A percentile compares a stretch with the other conserved stretches of the same genome.
These are phyloP conservation scores for Henicopernis longicauda DNA, from an alignment of 2,113 vertebrate species.

Conservation along the genomic window DNA sequence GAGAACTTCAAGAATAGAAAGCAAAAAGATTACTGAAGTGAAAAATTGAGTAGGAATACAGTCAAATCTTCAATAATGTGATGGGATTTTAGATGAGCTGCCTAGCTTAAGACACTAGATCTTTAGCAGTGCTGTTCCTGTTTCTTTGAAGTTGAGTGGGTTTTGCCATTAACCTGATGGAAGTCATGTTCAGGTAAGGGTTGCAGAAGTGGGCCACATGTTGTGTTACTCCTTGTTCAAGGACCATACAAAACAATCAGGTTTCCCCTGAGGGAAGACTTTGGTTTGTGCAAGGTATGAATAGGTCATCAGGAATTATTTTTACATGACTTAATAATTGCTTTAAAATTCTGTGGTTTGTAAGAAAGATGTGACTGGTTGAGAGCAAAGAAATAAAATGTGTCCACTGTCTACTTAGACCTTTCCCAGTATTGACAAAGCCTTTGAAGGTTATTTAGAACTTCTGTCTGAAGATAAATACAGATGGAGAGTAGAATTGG, in stretches of 20 bases:
- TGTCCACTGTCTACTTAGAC: not conserved
- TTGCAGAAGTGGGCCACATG: not conserved
- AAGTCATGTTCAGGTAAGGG: not conserved
- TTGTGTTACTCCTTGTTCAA: not conserved
- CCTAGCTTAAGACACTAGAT: not conserved
- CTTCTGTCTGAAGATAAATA: not conserved
- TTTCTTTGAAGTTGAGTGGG: not conserved
- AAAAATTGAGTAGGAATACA: not conserved
- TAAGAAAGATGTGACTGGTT: not conserved
- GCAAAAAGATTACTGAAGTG: not conserved
- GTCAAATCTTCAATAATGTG: not conserved
- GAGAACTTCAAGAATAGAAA: not conserved
- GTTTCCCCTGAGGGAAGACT: not conserved
- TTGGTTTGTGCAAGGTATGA: not conserved
- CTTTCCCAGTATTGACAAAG: not conserved
- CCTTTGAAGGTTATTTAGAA: not conserved
- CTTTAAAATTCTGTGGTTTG: not conserved
- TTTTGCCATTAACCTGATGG: not conserved
- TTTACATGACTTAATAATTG: not conserved
- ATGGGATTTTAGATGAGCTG: not conserved
- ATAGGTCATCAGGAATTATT: not conserved
- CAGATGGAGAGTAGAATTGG: not conserved
- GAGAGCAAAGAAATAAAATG: not conserved
- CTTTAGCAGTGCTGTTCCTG: rapidly evolving
- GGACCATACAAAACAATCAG: not conserved